Percentiles rank a stretch among this genome's conserved stretches.
Evolutionary conservation across 2,797 vertebrate genomes (phyloP).

Genomic region (Danio aesculapii): DNA sequence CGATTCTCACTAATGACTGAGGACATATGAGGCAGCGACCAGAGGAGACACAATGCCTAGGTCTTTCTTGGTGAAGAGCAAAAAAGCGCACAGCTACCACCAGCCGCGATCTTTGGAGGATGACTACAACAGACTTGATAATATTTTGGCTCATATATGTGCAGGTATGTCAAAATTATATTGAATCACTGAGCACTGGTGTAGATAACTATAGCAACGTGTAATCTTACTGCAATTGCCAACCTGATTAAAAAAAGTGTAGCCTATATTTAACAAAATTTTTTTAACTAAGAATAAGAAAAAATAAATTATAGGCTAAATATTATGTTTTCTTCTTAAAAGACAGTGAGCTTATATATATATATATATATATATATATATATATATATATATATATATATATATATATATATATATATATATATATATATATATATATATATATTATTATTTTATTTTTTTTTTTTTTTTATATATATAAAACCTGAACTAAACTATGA

Average conservation of each 20-base stretch:
- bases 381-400: no score
- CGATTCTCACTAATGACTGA: slow-evolving; percentile 49
- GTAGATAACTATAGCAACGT: not conserved
- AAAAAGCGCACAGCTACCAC: slow-evolving; percentile 97
- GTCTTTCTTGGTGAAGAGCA: slow-evolving; percentile 97
- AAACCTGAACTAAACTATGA: no score
- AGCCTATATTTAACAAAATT: not conserved
- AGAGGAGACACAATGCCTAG: slow-evolving; percentile 85
- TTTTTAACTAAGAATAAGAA: not conserved
- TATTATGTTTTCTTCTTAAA: no score
- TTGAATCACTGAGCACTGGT: not conserved
- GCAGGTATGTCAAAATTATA: slow-evolving; percentile 82
- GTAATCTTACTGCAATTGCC: no score
- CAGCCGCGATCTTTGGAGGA: slow-evolving; percentile 87
- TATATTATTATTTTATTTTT: no score
- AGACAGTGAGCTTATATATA: no score
- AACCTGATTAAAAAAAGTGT: not conserved
- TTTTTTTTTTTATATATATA: no score
- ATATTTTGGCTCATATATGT: slow-evolving; percentile 83
- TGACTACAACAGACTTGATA: slow-evolving; percentile 82
- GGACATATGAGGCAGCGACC: slow-evolving; percentile 23
- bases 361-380: no score
- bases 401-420: no score
- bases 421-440: no score
- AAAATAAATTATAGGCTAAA: no score